phyloP scores from a whole-genome alignment of 35 echinoderm and acorn worm genomes.

The Patiria miniata region DNA sequence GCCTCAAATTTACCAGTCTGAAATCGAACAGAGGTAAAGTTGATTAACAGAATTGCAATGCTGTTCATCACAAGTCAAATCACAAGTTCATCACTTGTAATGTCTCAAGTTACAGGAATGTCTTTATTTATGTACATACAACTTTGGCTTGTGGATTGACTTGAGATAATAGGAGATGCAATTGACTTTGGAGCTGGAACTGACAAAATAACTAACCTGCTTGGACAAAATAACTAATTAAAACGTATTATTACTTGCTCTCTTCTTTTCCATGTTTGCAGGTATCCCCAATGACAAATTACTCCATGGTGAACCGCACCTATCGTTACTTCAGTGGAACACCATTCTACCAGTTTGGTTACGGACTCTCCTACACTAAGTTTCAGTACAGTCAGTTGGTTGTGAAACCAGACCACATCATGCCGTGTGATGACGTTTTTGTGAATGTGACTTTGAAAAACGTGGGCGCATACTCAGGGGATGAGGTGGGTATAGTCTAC shows the following conservation, averaged over 20 bases:
- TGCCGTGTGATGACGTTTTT: conserved; percentile 60
- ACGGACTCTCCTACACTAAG: too few species aligned
- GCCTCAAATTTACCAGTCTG: too few species aligned
- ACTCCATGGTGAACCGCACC: conserved; percentile 48
- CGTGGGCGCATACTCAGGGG: conserved; percentile 52
- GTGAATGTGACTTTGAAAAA: conserved; percentile 53
- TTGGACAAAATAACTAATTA: too few species aligned
- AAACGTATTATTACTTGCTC: too few species aligned
- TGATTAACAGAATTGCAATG: not conserved
- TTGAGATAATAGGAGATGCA: too few species aligned
- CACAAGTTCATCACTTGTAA: too few species aligned
- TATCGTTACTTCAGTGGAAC: conserved; percentile 64
- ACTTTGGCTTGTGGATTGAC: not conserved
- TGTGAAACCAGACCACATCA: not conserved
- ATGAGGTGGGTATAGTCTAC: conserved; percentile 65
- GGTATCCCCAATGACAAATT: conserved; percentile 75
- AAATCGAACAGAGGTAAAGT: not conserved
- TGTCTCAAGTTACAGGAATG: too few species aligned
- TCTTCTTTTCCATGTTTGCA: conserved; percentile 14
- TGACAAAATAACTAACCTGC: not conserved
- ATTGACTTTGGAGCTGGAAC: too few species aligned
- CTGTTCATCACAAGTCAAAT: too few species aligned
- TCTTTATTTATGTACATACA: not conserved
- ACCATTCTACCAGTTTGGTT: too few species aligned
- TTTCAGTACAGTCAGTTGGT: conserved; percentile 27